These are phyloP conservation scores for Pomatostomus ruficeps DNA, from an alignment of 2,113 vertebrate genomes.

Conservation along the genomic window DNA sequence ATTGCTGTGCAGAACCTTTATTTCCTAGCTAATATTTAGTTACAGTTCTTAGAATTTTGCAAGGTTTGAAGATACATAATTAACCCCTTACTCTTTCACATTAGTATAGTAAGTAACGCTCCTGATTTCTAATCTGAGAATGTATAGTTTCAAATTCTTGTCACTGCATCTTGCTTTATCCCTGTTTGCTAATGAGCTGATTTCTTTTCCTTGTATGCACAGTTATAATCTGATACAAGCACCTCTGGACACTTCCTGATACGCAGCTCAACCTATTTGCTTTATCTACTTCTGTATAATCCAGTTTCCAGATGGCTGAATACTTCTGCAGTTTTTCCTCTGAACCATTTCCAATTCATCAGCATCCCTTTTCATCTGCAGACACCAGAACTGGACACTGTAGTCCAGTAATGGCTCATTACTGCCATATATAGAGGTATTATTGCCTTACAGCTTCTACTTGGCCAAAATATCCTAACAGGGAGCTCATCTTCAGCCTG, in stretches of 20 bases:
- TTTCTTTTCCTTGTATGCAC: neutral
- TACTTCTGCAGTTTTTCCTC: neutral
- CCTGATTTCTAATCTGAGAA: neutral
- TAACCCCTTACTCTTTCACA: neutral
- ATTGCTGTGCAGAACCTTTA: neutral
- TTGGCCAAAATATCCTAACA: neutral
- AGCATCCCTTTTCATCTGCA: neutral
- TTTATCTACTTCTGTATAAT: neutral
- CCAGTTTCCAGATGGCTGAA: neutral
- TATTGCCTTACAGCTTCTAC: neutral
- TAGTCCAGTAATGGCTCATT: neutral
- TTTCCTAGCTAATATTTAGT: neutral
- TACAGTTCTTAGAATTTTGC: neutral
- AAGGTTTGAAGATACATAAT: neutral
- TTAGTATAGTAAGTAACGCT: neutral
- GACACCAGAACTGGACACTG: neutral
- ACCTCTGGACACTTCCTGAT: neutral
- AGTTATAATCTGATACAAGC: neutral
- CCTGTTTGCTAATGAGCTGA: neutral
- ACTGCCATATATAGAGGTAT: slow-evolving; percentile 2
- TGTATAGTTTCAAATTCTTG: neutral
- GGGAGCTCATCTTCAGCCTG: neutral
- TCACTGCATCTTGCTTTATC: neutral
- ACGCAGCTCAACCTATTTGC: neutral
- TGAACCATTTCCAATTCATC: neutral